Evolutionary conservation across 2,888 invertebrate species (phyloP).

Genomic region (Eupithecia exiguata): DNA sequence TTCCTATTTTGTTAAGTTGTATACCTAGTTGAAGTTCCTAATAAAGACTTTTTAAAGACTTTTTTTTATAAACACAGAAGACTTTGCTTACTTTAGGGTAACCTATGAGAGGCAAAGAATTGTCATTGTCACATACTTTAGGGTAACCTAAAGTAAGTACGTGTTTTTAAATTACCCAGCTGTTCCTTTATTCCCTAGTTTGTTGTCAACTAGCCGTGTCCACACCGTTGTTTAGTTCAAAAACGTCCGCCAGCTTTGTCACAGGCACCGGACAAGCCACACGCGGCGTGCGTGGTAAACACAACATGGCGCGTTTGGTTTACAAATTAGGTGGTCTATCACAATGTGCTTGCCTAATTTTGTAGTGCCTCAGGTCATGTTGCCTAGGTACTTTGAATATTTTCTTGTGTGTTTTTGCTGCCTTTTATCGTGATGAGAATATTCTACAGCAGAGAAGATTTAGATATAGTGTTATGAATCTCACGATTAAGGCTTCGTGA

Average conservation of each 20-base stretch:
- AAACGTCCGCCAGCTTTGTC: constrained; percentile 38
- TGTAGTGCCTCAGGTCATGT: not conserved
- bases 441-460: not conserved
- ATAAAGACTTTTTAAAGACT: too few relatives aligned
- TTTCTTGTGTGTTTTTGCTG: not conserved
- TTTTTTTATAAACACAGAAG: too few relatives aligned
- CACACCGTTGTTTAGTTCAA: constrained; percentile 35
- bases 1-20: too few relatives aligned
- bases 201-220: constrained; percentile 25
- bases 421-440: too few relatives aligned
- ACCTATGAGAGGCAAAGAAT: too few relatives aligned
- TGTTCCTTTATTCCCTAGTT: not conserved
- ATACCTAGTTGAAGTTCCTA: too few relatives aligned
- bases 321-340: constrained; percentile 6
- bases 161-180: constrained; percentile 1
- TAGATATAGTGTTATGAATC: too few relatives aligned
- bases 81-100: too few relatives aligned
- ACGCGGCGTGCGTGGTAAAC: constrained; percentile 12
- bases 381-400: not conserved
- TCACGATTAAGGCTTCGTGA: not conserved
- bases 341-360: not conserved
- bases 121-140: too few relatives aligned
- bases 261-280: constrained; percentile 16
- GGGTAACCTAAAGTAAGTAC: too few relatives aligned
- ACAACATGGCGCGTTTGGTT: constrained; percentile 1